These are phyloP conservation scores for Platycercus adscitus DNA, from an alignment of 2,113 vertebrate genomes.

Conservation along the genomic window DNA sequence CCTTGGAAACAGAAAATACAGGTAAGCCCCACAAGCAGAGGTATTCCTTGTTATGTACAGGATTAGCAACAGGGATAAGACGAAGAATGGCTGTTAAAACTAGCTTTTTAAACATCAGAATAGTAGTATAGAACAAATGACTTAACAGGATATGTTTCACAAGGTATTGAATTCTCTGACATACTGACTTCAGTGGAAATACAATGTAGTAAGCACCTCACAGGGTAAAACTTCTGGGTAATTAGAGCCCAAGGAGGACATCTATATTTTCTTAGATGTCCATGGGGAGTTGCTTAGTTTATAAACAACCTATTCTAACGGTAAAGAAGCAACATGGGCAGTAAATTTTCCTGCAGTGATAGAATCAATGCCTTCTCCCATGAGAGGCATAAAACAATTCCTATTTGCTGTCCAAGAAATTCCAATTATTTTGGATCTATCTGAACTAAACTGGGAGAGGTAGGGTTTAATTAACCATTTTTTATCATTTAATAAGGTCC, in stretches of 20 bases:
- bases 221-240: background rate
- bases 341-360: background rate
- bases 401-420: background rate
- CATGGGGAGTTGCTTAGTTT: background rate
- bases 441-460: background rate
- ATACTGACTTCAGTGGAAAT: background rate
- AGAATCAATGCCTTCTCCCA: background rate
- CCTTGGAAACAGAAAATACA: background rate
- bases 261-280: background rate
- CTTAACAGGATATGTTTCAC: background rate
- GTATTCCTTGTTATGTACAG: background rate
- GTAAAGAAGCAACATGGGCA: background rate
- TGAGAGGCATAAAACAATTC: background rate
- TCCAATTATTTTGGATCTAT: background rate
- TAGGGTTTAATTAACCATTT: background rate
- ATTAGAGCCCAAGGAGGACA: background rate
- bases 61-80: background rate
- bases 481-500: background rate
- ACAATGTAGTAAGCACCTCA: background rate
- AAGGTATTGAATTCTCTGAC: background rate
- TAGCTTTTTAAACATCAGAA: background rate
- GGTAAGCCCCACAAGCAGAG: background rate
- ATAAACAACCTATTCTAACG: background rate
- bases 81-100: background rate
- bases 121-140: fast-evolving